phyloP scores from a whole-genome alignment of 1,140 invertebrate species.

The Drosophila athabasca region DNA sequence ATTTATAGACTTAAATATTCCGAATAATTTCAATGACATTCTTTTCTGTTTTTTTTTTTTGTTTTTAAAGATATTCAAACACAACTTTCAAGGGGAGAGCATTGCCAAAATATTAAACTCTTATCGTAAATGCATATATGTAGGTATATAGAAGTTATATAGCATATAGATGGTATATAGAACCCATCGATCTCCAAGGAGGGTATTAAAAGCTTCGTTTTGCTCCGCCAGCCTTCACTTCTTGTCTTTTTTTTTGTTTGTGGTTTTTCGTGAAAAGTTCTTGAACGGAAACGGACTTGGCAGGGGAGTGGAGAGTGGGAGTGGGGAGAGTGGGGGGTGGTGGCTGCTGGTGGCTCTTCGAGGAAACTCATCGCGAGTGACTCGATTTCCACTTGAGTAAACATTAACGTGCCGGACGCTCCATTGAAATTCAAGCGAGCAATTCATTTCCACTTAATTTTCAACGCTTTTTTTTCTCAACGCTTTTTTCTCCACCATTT shows the following conservation, averaged over 20 bases:
- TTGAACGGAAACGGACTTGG: constrained; percentile 45
- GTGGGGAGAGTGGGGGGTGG: neutral
- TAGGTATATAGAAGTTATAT: no score
- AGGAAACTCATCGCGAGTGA: constrained; percentile 56
- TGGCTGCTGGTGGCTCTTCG: no score
- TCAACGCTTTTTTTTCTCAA: constrained; percentile 61
- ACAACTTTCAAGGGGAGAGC: no score
- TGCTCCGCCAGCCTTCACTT: neutral
- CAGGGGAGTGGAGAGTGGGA: constrained; percentile 13
- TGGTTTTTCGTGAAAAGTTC: constrained; percentile 46
- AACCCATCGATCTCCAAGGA: no score
- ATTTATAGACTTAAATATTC: no score
- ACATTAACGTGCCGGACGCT: constrained; percentile 79
- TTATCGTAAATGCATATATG: no score
- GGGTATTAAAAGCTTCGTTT: no score
- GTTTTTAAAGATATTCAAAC: no score
- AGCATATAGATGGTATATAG: no score
- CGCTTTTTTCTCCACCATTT: constrained; percentile 10
- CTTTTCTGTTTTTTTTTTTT: no score
- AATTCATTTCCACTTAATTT: constrained; percentile 83
- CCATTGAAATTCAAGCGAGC: constrained; percentile 81
- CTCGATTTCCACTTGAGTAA: constrained; percentile 81
- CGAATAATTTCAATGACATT: no score
- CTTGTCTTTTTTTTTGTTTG: constrained; percentile 9
- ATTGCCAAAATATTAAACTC: no score